Base-by-base conservation (phyloP, 2,113 vertebrate genomes). In the Erythrocercus mccallii region DNA sequence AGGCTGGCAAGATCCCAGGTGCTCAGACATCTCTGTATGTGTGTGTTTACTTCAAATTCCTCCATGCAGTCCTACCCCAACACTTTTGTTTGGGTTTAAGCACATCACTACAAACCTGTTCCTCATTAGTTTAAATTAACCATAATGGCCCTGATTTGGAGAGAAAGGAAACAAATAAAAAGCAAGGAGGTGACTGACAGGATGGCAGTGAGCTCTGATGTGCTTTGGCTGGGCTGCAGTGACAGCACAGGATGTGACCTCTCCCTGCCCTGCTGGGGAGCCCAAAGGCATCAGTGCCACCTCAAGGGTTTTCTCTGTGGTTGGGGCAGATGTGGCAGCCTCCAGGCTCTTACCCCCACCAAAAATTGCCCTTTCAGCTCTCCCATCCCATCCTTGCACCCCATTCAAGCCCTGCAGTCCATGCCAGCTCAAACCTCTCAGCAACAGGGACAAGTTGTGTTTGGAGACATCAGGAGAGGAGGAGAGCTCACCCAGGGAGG, bases 21-120 rank as follows among this genome's bases (percentile, higher is more conserved):
- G 1, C 22, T 40, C 2, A 0, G 11, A 68, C n/a, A 45, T 10
- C 44, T 35, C 70, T 7, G 0, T 6, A 2, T 5, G 20, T 6
- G 2, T 5, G 20, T 23, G 11, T 66, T 91, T 13, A 19, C 33
- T 42, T 53, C n/a, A 42, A 40, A 33, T 14, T 31, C 22, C 44
- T 66, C 78, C 38, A 9, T 1, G 1, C 53, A 50, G 50, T 57
- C 48, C 51, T 27, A 31, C 31, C 30, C 5, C 3, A 74, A 16
- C 33, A 16, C 31, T 56, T 85, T 20, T 48, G 38, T 76, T 71
- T 68, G 42, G 8, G n/a, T 53, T 85, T 50, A 42, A 92, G 13
- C 37, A 35, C 4, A 2, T 72, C 57, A 40, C 9, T 10, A 65
- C 50, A 87, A 82, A 85, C 21, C 57, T 81, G 45, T 12, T 37